A percentile compares a stretch with the other conserved stretches of the same genome.
These are phyloP conservation scores for Lepidurus apus DNA, from an alignment of 1,140 invertebrate species.

Conservation along the genomic window DNA sequence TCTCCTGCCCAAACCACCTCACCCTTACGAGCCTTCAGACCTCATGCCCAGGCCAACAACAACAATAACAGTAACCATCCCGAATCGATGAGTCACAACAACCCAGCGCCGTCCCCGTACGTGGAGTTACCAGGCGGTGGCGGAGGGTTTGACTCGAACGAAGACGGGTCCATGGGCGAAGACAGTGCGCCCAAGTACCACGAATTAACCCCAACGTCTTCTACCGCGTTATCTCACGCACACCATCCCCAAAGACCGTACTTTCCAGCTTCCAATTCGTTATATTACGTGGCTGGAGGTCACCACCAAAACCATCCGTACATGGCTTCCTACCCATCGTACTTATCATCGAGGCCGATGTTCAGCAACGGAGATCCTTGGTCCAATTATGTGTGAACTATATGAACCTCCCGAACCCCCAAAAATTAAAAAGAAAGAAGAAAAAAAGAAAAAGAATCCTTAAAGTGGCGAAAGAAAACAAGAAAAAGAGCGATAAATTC, in stretches of 20 bases:
- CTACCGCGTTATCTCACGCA: not conserved
- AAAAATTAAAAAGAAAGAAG: too few species aligned
- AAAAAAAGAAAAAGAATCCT: not conserved
- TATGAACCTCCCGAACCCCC: not conserved
- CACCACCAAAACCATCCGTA: constrained; percentile 18
- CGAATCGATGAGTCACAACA: not conserved
- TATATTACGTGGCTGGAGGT: constrained; percentile 8
- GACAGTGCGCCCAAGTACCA: constrained; percentile 17
- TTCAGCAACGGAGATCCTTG: constrained; percentile 8
- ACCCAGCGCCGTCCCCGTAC: not conserved
- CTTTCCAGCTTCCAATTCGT: not conserved
- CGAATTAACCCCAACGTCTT: constrained; percentile 10
- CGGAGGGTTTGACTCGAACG: not conserved
- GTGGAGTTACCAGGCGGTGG: constrained; percentile 1
- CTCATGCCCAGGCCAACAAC: not conserved
- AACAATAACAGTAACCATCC: not conserved
- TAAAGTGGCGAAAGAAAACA: constrained; percentile 7
- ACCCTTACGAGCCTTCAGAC: not conserved
- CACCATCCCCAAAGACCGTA: not conserved
- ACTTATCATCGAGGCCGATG: constrained; percentile 14
- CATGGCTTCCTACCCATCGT: not conserved
- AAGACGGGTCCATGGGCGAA: not conserved
- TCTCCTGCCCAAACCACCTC: not conserved
- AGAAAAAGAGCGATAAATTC: constrained; percentile 1
- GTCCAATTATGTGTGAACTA: constrained; percentile 14